Base-by-base conservation (phyloP, 1,140 invertebrate species). In the Rhagoletis zephyria region DNA sequence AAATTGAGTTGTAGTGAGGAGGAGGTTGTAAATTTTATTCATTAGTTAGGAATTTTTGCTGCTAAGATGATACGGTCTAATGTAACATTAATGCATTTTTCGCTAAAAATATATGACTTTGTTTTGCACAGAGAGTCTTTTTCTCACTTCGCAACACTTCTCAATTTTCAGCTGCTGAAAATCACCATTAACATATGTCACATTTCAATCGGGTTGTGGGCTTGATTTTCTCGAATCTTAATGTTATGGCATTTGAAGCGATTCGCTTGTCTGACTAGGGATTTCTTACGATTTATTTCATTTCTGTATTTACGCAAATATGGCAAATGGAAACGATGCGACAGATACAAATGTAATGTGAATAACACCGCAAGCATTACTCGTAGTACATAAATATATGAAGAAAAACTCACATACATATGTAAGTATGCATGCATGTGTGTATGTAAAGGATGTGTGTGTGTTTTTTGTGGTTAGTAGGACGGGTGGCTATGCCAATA, bases 261-360 rank as follows among this genome's bases (percentile, higher is more conserved):
- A 74, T 48, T 16, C 67, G 14, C 45, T 14, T 74, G 67, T 74
- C 67, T 74, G 67, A 74, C 67, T 74, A 74, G 67, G 67, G 42
- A 74, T 74, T 74, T 74, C 67, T 74, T 74, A 48, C 42, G 40
- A 74, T 74, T 74, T 74, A 74, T 74, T 74, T 74, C 40, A 74
- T 45, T 16, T 48, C 42, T 74, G 67, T 45, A 74, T 74, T 74
- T 74, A 74, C 10, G 67, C 42, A 74, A 74, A 74, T 74, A 42
- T 48, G 67, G 12, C 42, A 14, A 3, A 74, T 74, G 42, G 30
- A n/a, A n/a, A 14, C 40, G 42, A 74, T 14, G 40, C 42, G 67
- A 48, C 67, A 70, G 40, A 10, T 42, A 70, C 42, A 48, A 74
- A 45, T 45, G 51, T 56, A 56, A 56, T 56, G 51, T 56, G 51